Evolutionary conservation across 2,113 vertebrate species (phyloP).

Genomic region (sheep (Ovis aries)): ARS-UI_Ramb_v3.0 NC_056056.1:165942001-165942500

Average conservation of each 20-base stretch:
- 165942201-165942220: background rate
- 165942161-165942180: background rate
- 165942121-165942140: background rate
- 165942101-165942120: background rate
- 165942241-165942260: background rate
- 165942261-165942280: background rate
- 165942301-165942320: background rate
- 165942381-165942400: background rate
- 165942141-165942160: background rate
- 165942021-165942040: background rate
- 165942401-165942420: no score
- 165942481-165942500: slow-evolving; percentile 84
- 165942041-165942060: background rate
- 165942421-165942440: background rate
- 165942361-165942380: background rate
- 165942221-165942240: background rate
- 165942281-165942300: background rate
- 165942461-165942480: slow-evolving; percentile 74
- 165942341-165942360: background rate
- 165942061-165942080: background rate
- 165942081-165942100: background rate
- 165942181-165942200: background rate
- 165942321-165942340: background rate
- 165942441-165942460: background rate
- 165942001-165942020: background rate